Base-by-base conservation (phyloP, 2,888 invertebrate species). In the Amblyteles armatorius region DNA sequence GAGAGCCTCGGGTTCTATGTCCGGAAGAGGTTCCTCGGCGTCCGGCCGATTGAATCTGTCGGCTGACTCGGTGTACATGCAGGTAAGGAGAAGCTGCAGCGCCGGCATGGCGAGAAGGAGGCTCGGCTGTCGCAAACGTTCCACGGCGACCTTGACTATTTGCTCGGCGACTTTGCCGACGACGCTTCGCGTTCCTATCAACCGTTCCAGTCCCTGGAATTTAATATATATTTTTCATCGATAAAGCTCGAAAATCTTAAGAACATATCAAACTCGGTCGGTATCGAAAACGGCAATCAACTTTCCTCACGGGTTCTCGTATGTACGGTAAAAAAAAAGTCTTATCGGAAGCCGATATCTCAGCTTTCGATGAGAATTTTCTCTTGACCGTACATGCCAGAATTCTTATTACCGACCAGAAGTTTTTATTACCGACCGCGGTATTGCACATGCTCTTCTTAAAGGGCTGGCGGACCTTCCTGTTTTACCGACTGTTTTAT, bases 71-170 rank as follows among this genome's bases (percentile, higher is more conserved):
- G 96, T 96, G 94, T 98, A 98, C 95, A 97, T 97, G 92, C 97
- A 97, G 65, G 97, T 96, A 86, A 97, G 94, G 88, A 97, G 95
- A 79, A 98, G 94, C 92, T 97, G 97, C 87, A 97, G 94, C 16
- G 97, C 96, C 85, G 97, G 96, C 88, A 97, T 94, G 72, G 97
- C 96, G 90, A 96, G 95, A 89, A 95, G 94, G 69, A 97, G 96
- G 94, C 96, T 96, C 72, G 96, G 95, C 90, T 96, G 95, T 91
- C 96, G 96, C 91, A 97, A 94, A 89, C 96, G 95, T 85, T 97
- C 96, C 87, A 96, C 94, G 57, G 97, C 95, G 79, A 97, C 94
- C 94, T 96, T 96, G 86, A 96, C 95, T 88, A 97, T 95, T 93
- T 95, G 95, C 91, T 96, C 96, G 57, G 95, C 95, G 82, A 96